Evolutionary conservation across 64 coral and sea anemone genomes (phyloP).

Genomic region (Stichodactyla mertensii): DNA sequence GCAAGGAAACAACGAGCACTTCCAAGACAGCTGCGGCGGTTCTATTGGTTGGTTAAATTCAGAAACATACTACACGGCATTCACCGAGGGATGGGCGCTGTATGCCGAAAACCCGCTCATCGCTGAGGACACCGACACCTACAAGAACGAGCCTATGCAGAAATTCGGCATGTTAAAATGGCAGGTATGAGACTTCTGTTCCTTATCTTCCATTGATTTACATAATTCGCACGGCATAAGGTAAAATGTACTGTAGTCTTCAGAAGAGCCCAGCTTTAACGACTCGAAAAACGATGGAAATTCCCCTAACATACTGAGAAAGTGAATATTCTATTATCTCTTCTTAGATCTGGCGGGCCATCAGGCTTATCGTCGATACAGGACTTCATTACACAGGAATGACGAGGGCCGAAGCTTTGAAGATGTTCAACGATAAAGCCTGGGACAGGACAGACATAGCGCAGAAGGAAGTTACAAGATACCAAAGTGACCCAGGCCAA

Average conservation of each 20-base stretch:
- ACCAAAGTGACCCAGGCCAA: constrained; percentile 63
- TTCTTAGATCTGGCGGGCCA: constrained; percentile 47
- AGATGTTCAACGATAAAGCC: constrained; percentile 43
- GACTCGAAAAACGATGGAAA: not conserved
- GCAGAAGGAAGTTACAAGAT: constrained; percentile 50
- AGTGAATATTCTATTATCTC: not conserved
- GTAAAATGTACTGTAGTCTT: not conserved
- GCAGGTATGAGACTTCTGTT: constrained; percentile 26
- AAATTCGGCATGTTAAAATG: constrained; percentile 60
- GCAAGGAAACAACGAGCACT: constrained; percentile 51
- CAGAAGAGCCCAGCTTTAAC: not conserved
- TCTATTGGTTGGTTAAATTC: constrained; percentile 44
- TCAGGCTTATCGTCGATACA: constrained; percentile 52
- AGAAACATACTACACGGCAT: constrained; percentile 51
- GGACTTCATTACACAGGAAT: constrained; percentile 45
- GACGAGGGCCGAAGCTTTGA: constrained; percentile 28
- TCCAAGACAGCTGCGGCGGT: constrained; percentile 36
- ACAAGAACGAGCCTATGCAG: constrained; percentile 57
- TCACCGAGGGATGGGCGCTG: constrained; percentile 79
- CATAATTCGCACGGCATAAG: not conserved
- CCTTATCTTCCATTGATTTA: too few species aligned
- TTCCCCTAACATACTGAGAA: not conserved
- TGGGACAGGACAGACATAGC: constrained; percentile 58
- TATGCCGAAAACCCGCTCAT: constrained; percentile 72
- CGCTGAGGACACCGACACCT: constrained; percentile 64